Evolutionary conservation across 2,113 vertebrate genomes (phyloP).

Genomic region (Ctenomys sociabilis): DNA sequence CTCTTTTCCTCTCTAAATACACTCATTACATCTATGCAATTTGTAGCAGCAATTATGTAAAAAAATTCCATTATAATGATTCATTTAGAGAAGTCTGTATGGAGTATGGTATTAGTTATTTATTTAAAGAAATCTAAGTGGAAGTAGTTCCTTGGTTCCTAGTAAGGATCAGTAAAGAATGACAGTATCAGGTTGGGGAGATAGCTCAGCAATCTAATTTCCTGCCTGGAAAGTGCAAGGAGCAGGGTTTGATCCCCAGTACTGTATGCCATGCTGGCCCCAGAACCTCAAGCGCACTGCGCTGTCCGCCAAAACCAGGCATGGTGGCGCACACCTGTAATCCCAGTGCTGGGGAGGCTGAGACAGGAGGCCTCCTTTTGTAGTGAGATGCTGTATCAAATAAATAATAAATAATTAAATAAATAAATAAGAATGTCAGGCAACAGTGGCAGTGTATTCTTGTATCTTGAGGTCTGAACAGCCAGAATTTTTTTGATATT

Average conservation of each 20-base stretch:
- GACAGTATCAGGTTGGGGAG: not conserved
- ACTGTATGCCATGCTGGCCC: no score
- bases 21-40: constrained; percentile 67
- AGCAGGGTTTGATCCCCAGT: no score
- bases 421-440: not conserved
- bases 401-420: no score
- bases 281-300: no score
- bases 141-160: constrained; percentile 20
- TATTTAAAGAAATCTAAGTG: constrained; percentile 63
- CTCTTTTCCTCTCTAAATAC: constrained; percentile 58
- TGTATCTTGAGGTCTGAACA: not conserved
- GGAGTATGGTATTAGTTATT: constrained; percentile 51
- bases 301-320: no score
- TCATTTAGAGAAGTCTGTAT: constrained; percentile 50
- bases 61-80: constrained; percentile 43
- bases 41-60: constrained; percentile 58
- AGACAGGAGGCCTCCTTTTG: no score
- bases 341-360: no score
- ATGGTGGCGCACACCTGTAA: no score
- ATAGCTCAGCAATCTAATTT: no score
- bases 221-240: no score
- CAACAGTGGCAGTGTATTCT: constrained; percentile 44
- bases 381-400: no score
- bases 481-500: not conserved
- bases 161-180: constrained; percentile 20